A percentile compares a stretch with the other conserved stretches of the same genome.
phyloP scores from a whole-genome alignment of 2,888 invertebrate genomes.

The Siphonodentalium dalli region DNA sequence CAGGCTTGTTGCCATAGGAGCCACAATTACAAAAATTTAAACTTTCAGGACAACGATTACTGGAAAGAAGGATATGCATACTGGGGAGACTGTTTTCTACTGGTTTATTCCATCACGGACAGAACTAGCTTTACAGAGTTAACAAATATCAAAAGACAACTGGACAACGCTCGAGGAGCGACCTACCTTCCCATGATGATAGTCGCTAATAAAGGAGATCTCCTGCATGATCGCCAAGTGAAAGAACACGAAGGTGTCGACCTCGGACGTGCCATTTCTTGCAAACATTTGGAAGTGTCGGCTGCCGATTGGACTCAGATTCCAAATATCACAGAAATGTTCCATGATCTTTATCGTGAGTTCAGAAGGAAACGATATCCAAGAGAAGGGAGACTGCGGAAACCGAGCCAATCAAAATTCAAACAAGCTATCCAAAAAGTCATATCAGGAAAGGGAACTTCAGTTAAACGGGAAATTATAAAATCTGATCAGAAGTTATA shows the following conservation, averaged over 20 bases:
- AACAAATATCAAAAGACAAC: slow-evolving; percentile 40
- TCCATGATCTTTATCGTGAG: slow-evolving; percentile 56
- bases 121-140: slow-evolving; percentile 51
- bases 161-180: slow-evolving; percentile 42
- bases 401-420: slow-evolving; percentile 55
- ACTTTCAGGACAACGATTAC: slow-evolving; percentile 30
- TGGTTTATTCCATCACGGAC: slow-evolving; percentile 59
- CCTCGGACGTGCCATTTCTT: slow-evolving; percentile 55
- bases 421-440: slow-evolving; percentile 55
- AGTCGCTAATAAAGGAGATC: slow-evolving; percentile 58
- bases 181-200: slow-evolving; percentile 44
- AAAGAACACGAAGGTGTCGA: slow-evolving; percentile 47
- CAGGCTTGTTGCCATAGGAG: no score
- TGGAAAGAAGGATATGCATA: slow-evolving; percentile 55
- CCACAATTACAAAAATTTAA: background rate
- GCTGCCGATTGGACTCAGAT: slow-evolving; percentile 60
- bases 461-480: slow-evolving; percentile 15
- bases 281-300: slow-evolving; percentile 57
- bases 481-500: no score
- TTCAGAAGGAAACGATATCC: slow-evolving; percentile 39
- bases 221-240: slow-evolving; percentile 54
- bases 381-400: slow-evolving; percentile 45
- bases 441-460: slow-evolving; percentile 44
- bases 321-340: slow-evolving; percentile 48
- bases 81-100: slow-evolving; percentile 60